Evolutionary conservation across 2,888 invertebrate species (phyloP), one percentile per base, ranked within the genome.

Genomic region (Uloborus plumipes): DNA sequence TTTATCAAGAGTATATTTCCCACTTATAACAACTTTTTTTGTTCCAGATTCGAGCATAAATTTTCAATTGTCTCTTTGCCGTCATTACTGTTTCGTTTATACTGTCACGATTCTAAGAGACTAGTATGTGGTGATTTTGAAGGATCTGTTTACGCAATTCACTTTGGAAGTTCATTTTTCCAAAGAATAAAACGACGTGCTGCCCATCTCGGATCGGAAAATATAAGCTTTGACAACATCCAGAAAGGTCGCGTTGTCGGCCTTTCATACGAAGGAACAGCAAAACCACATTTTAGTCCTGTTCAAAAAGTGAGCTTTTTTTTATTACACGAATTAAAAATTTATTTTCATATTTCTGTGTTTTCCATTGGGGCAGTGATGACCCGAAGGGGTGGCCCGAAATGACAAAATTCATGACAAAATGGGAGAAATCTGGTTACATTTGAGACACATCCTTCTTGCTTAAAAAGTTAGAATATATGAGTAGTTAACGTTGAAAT

Each of bases 91-190:
- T 20, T 81, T 7, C 11, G 66, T 13, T 59, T 81, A 49, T 16
- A 71, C 18, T 75, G 71, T 47, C 47, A 69, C 26, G n/a, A 58
- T 59, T 81, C 81, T 9, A 55, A 71, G 31, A 71, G 22, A 47
- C 22, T 81, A 7, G 22, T 75, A 6, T 81, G 81, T 47, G 22
- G 94, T 93, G 9, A 92, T 92, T 75, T 70, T 61, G 92, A 92
- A 2, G 95, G 96, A 14, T 92, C 92, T 88, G 91, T 94, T 31
- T 91, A 91, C 76, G 90, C 93, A 64, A 89, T 94, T 77, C 31
- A 69, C 14, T 66, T 81, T 49, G 61, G 47, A 14, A 49, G 61
- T 4, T 11, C 9, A 15, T 75, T 76, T 49, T 73, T 71, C 39
- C 26, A n/a, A 6, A 71, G 62, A 26, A 16, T 73, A 14, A 31